phyloP scores from a whole-genome alignment of 2,113 vertebrate species.

The Tragulus kanchil region DNA sequence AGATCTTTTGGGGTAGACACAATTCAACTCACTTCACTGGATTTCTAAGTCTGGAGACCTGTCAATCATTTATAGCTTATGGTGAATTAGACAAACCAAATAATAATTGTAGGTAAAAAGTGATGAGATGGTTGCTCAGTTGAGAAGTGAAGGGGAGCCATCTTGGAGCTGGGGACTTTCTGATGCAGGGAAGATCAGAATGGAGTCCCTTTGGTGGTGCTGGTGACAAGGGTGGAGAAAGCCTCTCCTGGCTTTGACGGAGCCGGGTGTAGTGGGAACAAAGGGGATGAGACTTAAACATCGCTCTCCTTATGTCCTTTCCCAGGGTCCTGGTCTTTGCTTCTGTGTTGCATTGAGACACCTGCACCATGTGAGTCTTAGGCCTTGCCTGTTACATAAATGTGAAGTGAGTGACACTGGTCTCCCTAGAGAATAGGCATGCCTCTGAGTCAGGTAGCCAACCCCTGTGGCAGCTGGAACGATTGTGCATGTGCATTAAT shows the following conservation, averaged over 20 bases:
- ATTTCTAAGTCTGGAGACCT: neutral
- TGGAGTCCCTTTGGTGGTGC: accelerated
- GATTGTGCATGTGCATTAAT: neutral
- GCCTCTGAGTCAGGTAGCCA: neutral
- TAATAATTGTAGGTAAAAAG: neutral
- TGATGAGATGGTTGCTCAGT: neutral
- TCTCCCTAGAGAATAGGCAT: neutral
- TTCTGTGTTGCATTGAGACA: neutral
- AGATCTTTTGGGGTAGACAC: neutral
- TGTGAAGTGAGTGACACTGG: neutral
- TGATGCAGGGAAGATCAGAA: neutral
- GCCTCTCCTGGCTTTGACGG: neutral
- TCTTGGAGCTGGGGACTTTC: neutral
- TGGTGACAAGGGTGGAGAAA: neutral
- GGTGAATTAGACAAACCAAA: neutral
- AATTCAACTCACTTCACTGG: neutral
- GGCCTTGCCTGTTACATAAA: neutral
- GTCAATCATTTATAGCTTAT: neutral
- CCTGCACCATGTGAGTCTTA: neutral
- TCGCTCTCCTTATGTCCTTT: neutral
- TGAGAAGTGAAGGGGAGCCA: neutral
- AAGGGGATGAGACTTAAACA: neutral
- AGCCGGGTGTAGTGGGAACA: neutral
- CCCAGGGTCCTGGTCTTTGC: neutral
- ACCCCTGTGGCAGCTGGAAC: neutral